Percentiles rank a stretch among this genome's conserved stretches.
Conservation (phyloP, 2,113 vertebrate species). For the Psittacula cyanocephala region DNA sequence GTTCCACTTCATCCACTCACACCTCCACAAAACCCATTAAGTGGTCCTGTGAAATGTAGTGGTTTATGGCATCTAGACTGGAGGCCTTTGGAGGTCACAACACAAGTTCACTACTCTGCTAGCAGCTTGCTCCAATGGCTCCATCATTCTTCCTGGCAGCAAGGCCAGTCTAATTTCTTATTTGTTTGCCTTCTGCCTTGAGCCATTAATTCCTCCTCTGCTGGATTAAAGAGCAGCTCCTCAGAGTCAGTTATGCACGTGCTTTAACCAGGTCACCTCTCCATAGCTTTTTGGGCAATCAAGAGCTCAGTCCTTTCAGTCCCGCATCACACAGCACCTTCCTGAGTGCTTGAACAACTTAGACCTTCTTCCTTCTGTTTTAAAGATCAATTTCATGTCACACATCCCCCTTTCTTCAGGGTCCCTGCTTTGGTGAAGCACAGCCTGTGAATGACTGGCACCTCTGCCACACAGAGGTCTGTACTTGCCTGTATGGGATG, state of each 20-base stretch:
- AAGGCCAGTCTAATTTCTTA: constrained; percentile 43
- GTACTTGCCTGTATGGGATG: not conserved
- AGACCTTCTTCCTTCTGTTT: not conserved
- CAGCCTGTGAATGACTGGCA: not conserved
- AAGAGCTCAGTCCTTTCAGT: not conserved
- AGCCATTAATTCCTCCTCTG: constrained; percentile 51
- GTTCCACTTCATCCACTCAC: constrained; percentile 1
- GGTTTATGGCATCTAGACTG: constrained; percentile 18
- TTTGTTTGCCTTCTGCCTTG: constrained; percentile 45
- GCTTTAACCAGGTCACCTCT: constrained; percentile 16
- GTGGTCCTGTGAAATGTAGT: constrained; percentile 8
- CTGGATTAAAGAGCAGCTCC: constrained; percentile 35
- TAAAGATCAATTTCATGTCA: not conserved
- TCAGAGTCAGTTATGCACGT: not conserved
- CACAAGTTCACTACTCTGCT: not conserved
- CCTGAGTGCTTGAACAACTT: not conserved
- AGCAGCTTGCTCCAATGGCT: not conserved
- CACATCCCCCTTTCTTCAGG: not conserved
- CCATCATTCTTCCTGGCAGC: constrained; percentile 22
- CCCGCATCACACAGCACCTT: not conserved
- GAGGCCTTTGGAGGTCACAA: constrained; percentile 23
- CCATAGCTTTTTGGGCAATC: not conserved
- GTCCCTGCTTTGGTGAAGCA: not conserved
- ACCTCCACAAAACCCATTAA: constrained; percentile 31
- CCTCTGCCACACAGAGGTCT: not conserved